Conservation (phyloP, 2,113 vertebrate genomes). For the Labeo rohita region DNA sequence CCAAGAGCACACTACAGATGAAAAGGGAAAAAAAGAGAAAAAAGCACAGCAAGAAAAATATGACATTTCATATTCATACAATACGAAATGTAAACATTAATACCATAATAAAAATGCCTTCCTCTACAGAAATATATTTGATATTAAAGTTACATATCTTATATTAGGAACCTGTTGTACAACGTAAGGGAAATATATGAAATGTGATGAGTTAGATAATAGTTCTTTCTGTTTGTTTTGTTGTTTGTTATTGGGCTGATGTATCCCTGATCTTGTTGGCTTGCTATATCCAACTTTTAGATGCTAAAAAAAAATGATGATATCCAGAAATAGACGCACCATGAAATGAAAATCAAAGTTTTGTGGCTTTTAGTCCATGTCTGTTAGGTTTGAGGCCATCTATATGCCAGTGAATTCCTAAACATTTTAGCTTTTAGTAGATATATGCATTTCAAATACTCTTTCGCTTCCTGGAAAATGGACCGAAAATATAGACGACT, state of each 20-base stretch:
- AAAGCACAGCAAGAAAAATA: background rate
- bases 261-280: slow-evolving; percentile 1
- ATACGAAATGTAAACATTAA: slow-evolving; percentile 40
- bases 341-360: slow-evolving; percentile 9
- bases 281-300: background rate
- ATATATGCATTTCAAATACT: background rate
- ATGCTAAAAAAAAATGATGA: background rate
- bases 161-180: slow-evolving; percentile 24
- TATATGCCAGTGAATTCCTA: background rate
- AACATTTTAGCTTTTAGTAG: background rate
- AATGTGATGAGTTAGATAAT: slow-evolving; percentile 23
- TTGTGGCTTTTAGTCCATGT: background rate
- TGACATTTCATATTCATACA: slow-evolving; percentile 34
- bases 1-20: slow-evolving; percentile 4
- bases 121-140: background rate
- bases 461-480: background rate
- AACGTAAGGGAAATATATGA: slow-evolving; percentile 33
- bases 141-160: slow-evolving; percentile 29
- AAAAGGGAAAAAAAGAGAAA: background rate
- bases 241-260: slow-evolving; percentile 14
- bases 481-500: slow-evolving; percentile 42
- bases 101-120: slow-evolving; percentile 24
- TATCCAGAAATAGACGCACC: background rate
- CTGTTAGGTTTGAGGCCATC: background rate
- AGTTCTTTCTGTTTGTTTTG: slow-evolving; percentile 16